These are phyloP conservation scores for Metopia argyrocephala DNA, from an alignment of 2,888 invertebrate genomes.

Conservation along the genomic window DNA sequence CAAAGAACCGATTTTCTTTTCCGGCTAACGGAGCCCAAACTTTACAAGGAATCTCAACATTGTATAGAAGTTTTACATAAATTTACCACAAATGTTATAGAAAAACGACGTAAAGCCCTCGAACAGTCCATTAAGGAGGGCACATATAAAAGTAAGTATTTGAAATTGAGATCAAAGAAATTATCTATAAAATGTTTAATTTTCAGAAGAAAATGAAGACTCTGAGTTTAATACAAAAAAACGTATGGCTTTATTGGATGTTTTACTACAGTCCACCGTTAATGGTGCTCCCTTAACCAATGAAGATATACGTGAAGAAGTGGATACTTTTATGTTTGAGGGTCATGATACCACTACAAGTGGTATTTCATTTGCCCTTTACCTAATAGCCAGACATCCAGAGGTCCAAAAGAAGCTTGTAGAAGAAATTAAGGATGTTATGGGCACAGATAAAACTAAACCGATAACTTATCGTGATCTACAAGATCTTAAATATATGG, in stretches of 20 bases:
- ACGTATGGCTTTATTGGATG: constrained; percentile 83
- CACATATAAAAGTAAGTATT: constrained; percentile 46
- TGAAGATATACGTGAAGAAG: constrained; percentile 83
- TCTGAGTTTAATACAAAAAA: constrained; percentile 79
- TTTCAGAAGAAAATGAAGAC: constrained; percentile 60
- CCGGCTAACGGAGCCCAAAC: constrained; percentile 66
- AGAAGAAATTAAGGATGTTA: constrained; percentile 78
- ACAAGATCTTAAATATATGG: constrained; percentile 72
- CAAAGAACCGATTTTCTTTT: constrained; percentile 71
- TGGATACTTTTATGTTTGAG: constrained; percentile 82
- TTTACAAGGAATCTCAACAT: constrained; percentile 66
- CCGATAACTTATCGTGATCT: constrained; percentile 68
- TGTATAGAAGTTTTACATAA: constrained; percentile 71
- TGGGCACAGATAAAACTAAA: constrained; percentile 74
- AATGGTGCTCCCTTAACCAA: constrained; percentile 81
- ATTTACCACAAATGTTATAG: constrained; percentile 72
- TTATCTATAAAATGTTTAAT: background rate
- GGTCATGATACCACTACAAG: constrained; percentile 82
- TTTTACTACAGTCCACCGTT: constrained; percentile 81
- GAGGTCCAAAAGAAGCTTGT: constrained; percentile 79
- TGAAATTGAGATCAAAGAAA: no score
- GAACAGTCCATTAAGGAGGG: constrained; percentile 60
- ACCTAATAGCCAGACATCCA: constrained; percentile 79
- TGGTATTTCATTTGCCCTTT: constrained; percentile 80
- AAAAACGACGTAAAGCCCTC: constrained; percentile 67